Percentiles rank a stretch among this genome's conserved stretches.
These are phyloP conservation scores for Danaus chrysippus DNA, from an alignment of 2,888 invertebrate genomes.

Conservation along the genomic window DNA sequence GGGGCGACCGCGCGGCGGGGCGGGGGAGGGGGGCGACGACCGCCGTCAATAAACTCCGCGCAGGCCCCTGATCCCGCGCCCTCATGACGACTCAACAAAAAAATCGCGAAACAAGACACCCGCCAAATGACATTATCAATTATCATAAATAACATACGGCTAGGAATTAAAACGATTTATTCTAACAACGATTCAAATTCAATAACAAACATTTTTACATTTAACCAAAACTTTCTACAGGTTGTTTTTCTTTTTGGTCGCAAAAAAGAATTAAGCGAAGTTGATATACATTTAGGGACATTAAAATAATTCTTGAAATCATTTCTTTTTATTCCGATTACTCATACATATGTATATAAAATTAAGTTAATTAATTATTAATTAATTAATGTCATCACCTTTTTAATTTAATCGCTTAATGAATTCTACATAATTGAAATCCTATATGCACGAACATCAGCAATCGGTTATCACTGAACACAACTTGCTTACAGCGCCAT, in stretches of 20 bases:
- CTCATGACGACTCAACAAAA: constrained; percentile 35
- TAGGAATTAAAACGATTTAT: too few species aligned
- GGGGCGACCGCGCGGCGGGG: constrained; percentile 36
- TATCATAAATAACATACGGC: not conserved
- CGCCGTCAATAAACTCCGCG: constrained; percentile 76
- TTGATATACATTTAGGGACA: too few species aligned
- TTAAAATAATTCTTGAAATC: too few species aligned
- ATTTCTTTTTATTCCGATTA: too few species aligned
- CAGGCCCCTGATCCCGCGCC: constrained; percentile 68
- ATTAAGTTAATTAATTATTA: too few species aligned
- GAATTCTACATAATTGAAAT: not conserved
- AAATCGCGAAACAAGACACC: constrained; percentile 39
- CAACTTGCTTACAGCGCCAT: constrained; percentile 47
- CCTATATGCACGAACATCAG: not conserved
- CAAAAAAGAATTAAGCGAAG: too few species aligned
- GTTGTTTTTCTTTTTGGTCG: too few species aligned
- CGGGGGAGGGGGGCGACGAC: constrained; percentile 49
- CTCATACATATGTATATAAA: too few species aligned
- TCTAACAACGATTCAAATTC: too few species aligned
- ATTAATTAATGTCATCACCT: too few species aligned
- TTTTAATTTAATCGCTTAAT: not conserved
- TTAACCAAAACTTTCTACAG: too few species aligned
- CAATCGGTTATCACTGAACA: not conserved
- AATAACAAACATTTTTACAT: too few species aligned
- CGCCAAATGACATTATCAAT: constrained; percentile 32